A percentile compares a stretch with the other conserved stretches of the same genome.
phyloP scores from a whole-genome alignment of 2,113 vertebrate species.

The Engystomops pustulosus region DNA sequence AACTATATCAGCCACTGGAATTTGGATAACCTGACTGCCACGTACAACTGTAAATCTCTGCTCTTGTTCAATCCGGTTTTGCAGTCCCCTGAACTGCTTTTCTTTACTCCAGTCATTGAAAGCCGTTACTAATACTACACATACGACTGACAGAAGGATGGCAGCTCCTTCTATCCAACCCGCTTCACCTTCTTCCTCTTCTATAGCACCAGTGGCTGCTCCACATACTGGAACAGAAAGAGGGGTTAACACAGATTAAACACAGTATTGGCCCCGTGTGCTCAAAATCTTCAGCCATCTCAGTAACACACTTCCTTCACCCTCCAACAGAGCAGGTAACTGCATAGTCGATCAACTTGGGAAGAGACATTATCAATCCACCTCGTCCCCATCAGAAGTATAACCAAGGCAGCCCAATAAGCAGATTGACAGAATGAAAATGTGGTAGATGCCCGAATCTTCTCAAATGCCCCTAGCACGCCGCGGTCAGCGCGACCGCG shows the following conservation, averaged over 20 bases:
- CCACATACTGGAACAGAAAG: slow-evolving; percentile 85
- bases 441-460: too few species aligned
- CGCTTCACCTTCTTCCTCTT: slow-evolving; percentile 91
- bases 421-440: too few species aligned
- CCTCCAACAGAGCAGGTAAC: too few species aligned
- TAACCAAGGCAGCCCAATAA: too few species aligned
- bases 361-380: too few species aligned
- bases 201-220: slow-evolving; percentile 82
- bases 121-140: slow-evolving; percentile 96
- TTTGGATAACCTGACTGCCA: slow-evolving; percentile 94
- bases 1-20: slow-evolving; percentile 95
- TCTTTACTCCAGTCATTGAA: slow-evolving; percentile 99
- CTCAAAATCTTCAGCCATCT: too few species aligned
- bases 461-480: too few species aligned
- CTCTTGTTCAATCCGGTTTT: slow-evolving; percentile 98
- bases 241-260: slow-evolving; percentile 49
- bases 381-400: too few species aligned
- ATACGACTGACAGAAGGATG: slow-evolving; percentile 94
- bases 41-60: slow-evolving; percentile 98
- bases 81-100: slow-evolving; percentile 96
- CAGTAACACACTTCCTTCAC: too few species aligned
- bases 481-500: too few species aligned
- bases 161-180: slow-evolving; percentile 98
- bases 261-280: not conserved
- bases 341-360: too few species aligned